Conservation (phyloP, 2,113 vertebrate genomes). For the Channa maculata region DNA sequence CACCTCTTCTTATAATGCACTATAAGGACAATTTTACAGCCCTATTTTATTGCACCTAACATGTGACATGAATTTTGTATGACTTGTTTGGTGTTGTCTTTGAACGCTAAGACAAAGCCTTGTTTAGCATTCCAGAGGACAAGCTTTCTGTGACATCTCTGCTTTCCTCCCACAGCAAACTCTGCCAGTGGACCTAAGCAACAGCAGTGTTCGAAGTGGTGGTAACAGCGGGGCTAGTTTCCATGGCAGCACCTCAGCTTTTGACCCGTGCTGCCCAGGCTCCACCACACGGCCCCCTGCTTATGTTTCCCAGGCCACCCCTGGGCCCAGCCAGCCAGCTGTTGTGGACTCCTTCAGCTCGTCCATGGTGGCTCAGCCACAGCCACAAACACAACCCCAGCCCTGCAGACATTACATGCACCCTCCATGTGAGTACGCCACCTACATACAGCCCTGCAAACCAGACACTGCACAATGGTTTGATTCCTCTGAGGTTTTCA, state of each 20-base stretch:
- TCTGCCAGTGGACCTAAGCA: conserved; percentile 97
- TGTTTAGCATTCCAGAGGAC: conserved; percentile 3
- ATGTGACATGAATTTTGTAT: not conserved
- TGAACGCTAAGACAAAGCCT: not conserved
- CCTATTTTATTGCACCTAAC: not conserved
- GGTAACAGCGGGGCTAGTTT: conserved; percentile 86
- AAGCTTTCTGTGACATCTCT: conserved; percentile 24
- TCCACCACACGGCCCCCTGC: conserved; percentile 90
- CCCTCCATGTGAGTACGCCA: conserved; percentile 89
- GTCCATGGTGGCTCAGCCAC: conserved; percentile 88
- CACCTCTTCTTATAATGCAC: no score
- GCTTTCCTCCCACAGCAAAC: conserved; percentile 86
- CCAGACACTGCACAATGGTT: not conserved
- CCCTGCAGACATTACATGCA: conserved; percentile 97
- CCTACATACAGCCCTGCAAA: not conserved
- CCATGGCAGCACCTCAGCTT: conserved; percentile 93
- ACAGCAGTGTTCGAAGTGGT: conserved; percentile 88
- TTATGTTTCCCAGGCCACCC: conserved; percentile 89
- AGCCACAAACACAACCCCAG: conserved; percentile 89
- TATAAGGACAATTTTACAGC: no score
- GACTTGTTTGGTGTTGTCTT: not conserved
- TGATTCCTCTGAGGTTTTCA: not conserved
- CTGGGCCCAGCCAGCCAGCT: conserved; percentile 90
- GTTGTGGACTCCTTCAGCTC: conserved; percentile 90
- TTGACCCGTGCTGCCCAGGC: conserved; percentile 97